Evolutionary conservation across 2,113 vertebrate genomes (phyloP).

Genomic region (Colaptes auratus): DNA sequence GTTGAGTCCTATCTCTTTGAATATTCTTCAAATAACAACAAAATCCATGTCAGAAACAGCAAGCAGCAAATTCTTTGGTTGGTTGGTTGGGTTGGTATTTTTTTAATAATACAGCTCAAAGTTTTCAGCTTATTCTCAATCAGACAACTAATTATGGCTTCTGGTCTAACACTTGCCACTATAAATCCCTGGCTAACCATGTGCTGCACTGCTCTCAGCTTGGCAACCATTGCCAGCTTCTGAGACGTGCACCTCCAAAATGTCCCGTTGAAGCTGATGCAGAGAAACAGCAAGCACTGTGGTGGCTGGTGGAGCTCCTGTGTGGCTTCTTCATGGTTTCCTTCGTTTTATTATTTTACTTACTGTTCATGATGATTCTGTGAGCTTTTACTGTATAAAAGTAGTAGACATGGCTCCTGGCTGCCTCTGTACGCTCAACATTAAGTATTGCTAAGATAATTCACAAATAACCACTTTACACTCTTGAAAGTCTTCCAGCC

Average conservation of each 20-base stretch:
- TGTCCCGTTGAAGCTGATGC: not conserved
- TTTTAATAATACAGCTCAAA: not conserved
- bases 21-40: not conserved
- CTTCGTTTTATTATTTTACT: not conserved
- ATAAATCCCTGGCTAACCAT: not conserved
- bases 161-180: not conserved
- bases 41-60: not conserved
- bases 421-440: not conserved
- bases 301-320: not conserved
- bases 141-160: not conserved
- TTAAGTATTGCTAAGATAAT: not conserved
- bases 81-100: not conserved
- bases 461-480: not conserved
- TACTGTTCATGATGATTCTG: not conserved
- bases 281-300: not conserved
- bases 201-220: not conserved
- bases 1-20: not conserved
- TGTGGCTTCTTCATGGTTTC: not conserved
- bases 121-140: not conserved
- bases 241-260: not conserved
- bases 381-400: not conserved
- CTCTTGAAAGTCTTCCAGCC: not conserved
- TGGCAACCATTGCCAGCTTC: not conserved
- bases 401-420: not conserved
- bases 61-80: not conserved